Percentiles rank a stretch among this genome's conserved stretches.
phyloP scores from a whole-genome alignment of 2,113 vertebrate genomes.

The Ariopsis seemanni region DNA sequence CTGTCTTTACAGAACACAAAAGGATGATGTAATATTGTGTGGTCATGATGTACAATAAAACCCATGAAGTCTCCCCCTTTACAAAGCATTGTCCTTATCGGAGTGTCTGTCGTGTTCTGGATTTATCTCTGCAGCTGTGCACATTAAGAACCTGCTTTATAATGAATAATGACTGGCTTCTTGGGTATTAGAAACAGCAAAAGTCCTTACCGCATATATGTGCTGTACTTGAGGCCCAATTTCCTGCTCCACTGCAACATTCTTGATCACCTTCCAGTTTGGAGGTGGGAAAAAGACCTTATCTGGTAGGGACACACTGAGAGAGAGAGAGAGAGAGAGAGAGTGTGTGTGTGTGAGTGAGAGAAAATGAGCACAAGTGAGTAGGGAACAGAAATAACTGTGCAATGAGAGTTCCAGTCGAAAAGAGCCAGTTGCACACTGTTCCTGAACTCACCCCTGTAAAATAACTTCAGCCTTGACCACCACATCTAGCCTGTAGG shows the following conservation, averaged over 20 bases:
- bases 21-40: background rate
- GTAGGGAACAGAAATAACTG: conserved; percentile 43
- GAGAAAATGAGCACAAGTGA: background rate
- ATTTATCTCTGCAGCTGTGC: conserved; percentile 12
- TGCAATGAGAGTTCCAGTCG: conserved; percentile 29
- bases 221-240: conserved; percentile 83
- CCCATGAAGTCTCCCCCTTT: background rate
- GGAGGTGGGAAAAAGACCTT: conserved; percentile 78
- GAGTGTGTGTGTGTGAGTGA: too few relatives aligned
- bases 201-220: conserved; percentile 82
- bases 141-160: conserved; percentile 4
- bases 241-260: conserved; percentile 71
- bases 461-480: conserved; percentile 80
- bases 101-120: background rate
- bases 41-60: background rate
- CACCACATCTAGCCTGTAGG: conserved; percentile 78
- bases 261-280: conserved; percentile 77
- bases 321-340: conserved; percentile 33
- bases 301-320: conserved; percentile 85
- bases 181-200: background rate
- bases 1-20: background rate
- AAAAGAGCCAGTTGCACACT: conserved; percentile 16
- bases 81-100: background rate
- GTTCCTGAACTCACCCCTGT: conserved; percentile 77
- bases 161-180: conserved; percentile 17